These are phyloP conservation scores for Falco naumanni DNA, from an alignment of 2,797 vertebrate species.

Conservation along the genomic window DNA sequence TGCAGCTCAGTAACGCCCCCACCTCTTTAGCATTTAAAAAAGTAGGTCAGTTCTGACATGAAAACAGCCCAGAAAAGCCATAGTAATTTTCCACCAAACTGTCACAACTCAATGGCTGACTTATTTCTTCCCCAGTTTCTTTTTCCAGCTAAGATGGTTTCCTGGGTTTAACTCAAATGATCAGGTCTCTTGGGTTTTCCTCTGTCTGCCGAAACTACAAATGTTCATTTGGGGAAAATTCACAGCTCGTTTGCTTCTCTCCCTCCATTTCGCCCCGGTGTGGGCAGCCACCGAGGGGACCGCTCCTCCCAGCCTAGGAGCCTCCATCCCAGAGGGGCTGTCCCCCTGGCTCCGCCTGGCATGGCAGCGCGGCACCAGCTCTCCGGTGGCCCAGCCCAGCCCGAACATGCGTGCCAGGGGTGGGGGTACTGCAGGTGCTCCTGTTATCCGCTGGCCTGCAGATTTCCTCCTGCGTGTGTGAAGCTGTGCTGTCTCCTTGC, in stretches of 20 bases:
- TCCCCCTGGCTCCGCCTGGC: accelerated
- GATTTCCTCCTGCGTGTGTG: neutral
- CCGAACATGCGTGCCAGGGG: accelerated
- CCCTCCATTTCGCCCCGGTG: neutral
- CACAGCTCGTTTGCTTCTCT: neutral
- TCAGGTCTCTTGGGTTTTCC: neutral
- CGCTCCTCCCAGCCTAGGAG: neutral
- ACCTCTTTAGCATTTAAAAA: neutral
- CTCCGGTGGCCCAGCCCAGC: neutral
- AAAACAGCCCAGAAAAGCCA: constrained; percentile 9
- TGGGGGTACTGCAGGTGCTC: neutral
- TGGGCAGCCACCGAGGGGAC: neutral
- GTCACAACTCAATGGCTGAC: neutral
- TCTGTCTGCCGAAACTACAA: neutral
- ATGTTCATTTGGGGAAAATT: neutral
- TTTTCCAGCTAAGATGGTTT: neutral
- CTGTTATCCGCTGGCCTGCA: neutral
- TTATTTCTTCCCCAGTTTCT: neutral
- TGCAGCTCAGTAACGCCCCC: neutral
- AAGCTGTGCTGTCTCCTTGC: neutral
- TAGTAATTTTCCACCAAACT: constrained; percentile 42
- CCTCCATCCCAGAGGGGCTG: neutral
- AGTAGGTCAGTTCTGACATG: constrained; percentile 46
- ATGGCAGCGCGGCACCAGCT: accelerated
- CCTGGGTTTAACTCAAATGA: neutral